phyloP scores from a whole-genome alignment of 2,797 vertebrate genomes.

The Myiotriccus ornatus region DNA sequence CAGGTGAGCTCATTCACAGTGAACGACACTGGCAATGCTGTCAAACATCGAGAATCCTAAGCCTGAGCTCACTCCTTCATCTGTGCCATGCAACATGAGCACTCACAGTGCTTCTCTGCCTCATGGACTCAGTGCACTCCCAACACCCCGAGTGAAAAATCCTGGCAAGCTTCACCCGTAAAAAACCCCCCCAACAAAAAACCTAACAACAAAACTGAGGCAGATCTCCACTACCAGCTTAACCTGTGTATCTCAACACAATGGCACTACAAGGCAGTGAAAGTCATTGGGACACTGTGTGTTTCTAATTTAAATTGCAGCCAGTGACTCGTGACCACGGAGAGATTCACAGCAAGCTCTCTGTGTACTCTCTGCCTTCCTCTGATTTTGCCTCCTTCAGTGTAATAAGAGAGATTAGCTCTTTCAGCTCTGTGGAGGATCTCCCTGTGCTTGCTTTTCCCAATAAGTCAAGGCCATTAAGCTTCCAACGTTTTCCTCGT shows the following conservation, averaged over 20 bases:
- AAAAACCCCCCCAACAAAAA: not conserved
- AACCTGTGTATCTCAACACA: not conserved
- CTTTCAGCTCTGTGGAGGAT: not conserved
- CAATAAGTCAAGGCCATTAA: not conserved
- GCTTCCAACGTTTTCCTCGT: not conserved
- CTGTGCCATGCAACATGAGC: accelerated
- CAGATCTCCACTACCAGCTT: not conserved
- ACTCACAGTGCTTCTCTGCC: not conserved
- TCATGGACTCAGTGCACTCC: accelerated
- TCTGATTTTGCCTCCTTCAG: not conserved
- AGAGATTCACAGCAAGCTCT: not conserved
- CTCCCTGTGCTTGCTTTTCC: not conserved
- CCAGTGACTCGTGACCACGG: not conserved
- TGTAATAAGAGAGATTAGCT: not conserved
- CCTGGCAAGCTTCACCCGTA: accelerated
- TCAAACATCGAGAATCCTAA: not conserved
- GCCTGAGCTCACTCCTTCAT: not conserved
- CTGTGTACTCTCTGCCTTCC: not conserved
- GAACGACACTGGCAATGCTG: accelerated
- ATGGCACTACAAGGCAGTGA: not conserved
- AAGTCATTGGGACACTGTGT: not conserved
- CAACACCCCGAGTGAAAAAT: not conserved
- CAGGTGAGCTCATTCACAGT: not conserved
- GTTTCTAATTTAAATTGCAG: constrained; percentile 29
- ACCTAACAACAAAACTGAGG: not conserved